A percentile compares a stretch with the other conserved stretches of the same genome.
Conservation (phyloP, 2,797 vertebrate species). For the Schizopygopsis malacanthus region DNA sequence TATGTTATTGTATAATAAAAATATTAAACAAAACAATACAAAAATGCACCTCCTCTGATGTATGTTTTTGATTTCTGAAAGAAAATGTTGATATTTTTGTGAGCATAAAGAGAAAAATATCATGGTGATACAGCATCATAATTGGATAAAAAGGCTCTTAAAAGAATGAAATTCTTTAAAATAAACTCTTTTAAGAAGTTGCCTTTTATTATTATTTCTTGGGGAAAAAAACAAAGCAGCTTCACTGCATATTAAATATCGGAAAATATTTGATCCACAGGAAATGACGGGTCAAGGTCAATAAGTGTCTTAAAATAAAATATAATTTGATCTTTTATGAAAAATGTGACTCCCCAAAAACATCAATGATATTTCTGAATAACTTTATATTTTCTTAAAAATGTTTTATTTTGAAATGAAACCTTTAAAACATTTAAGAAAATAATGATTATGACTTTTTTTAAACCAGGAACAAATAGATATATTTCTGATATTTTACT, state of each 20-base stretch:
- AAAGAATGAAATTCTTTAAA: neutral
- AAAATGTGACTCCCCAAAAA: neutral
- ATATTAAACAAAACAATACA: neutral
- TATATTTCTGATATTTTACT: neutral
- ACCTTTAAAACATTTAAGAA: neutral
- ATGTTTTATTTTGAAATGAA: neutral
- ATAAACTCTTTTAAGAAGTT: neutral
- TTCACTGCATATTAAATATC: neutral
- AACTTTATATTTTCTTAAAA: neutral
- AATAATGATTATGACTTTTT: neutral
- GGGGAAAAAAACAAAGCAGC: neutral
- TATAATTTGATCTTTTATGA: neutral
- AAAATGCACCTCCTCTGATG: neutral
- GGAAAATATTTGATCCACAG: neutral
- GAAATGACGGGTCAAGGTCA: neutral
- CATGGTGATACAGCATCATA: neutral
- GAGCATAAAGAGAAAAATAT: neutral
- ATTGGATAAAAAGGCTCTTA: neutral
- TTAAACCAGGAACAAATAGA: no score
- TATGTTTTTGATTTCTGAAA: neutral
- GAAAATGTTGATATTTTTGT: neutral
- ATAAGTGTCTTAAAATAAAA: neutral
- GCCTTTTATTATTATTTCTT: neutral
- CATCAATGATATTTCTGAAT: neutral
- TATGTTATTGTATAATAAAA: neutral